phyloP scores from a whole-genome alignment of 2,888 invertebrate genomes.

The Himalopsyche kuldschensis region DNA sequence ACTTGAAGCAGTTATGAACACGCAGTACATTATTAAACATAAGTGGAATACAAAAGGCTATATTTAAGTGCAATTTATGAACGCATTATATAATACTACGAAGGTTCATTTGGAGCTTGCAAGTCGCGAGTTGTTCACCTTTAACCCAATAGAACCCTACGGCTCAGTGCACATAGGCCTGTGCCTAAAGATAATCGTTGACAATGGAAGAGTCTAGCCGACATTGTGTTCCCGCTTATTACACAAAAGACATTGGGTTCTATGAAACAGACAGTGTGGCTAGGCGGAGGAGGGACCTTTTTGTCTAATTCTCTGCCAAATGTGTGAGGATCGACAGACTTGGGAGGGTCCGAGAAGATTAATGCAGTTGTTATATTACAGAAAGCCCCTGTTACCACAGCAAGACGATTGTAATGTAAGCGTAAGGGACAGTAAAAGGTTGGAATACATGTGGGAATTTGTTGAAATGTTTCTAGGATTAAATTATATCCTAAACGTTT shows the following conservation, averaged over 20 bases:
- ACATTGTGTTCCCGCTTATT: slow-evolving; percentile 34
- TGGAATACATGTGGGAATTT: no score
- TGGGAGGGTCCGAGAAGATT: neutral
- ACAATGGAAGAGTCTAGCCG: slow-evolving; percentile 28
- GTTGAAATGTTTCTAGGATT: no score
- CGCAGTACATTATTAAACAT: neutral
- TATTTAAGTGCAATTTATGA: neutral
- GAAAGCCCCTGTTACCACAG: neutral
- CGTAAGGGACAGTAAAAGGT: no score
- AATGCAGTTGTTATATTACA: neutral
- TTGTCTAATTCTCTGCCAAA: neutral
- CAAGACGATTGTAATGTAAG: no score
- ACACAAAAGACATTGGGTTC: slow-evolving; percentile 35
- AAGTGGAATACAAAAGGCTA: no score
- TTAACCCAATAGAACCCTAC: slow-evolving; percentile 24
- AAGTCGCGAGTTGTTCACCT: neutral
- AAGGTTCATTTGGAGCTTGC: neutral
- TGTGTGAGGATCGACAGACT: neutral
- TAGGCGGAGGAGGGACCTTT: neutral
- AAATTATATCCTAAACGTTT: no score
- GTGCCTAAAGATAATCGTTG: slow-evolving; percentile 18
- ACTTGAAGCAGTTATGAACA: neutral
- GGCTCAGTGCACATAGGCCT: slow-evolving; percentile 24
- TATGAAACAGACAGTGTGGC: slow-evolving; percentile 27
- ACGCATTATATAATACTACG: neutral